A percentile compares a stretch with the other conserved stretches of the same genome.
phyloP scores from a whole-genome alignment of 2,888 invertebrate species.

The Eupithecia insigniata region DNA sequence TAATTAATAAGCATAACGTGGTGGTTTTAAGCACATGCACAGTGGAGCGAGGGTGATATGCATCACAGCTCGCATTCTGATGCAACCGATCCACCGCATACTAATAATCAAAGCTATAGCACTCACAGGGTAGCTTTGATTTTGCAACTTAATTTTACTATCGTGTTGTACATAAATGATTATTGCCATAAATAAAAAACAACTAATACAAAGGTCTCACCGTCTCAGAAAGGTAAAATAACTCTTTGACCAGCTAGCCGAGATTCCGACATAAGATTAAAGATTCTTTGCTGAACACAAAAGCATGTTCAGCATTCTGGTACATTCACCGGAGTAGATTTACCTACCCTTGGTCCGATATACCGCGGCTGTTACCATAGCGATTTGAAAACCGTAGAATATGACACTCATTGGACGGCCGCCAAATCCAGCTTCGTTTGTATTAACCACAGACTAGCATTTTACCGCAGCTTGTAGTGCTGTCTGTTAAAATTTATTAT shows the following conservation, averaged over 20 bases:
- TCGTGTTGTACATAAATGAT: too few relatives aligned
- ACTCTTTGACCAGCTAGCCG: conserved; percentile 17
- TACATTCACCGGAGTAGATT: conserved; percentile 21
- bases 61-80: conserved; percentile 42
- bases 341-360: conserved; percentile 22
- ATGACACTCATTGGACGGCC: conserved; percentile 35
- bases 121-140: too few relatives aligned
- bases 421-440: conserved; percentile 36
- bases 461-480: conserved; percentile 29
- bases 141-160: too few relatives aligned
- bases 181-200: too few relatives aligned
- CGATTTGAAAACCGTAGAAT: conserved; percentile 35
- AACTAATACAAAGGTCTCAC: too few relatives aligned
- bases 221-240: not conserved
- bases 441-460: conserved; percentile 25
- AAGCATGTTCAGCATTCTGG: conserved; percentile 33
- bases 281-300: not conserved
- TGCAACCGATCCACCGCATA: conserved; percentile 33
- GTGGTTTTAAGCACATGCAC: conserved; percentile 19
- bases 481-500: conserved; percentile 25
- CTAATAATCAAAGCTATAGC: conserved; percentile 29
- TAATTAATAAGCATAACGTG: not conserved
- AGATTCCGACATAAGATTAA: not conserved
- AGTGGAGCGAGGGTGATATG: conserved; percentile 32
- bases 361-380: conserved; percentile 21